Percentiles rank a stretch among this genome's conserved stretches.
These are phyloP conservation scores for Coilia nasus DNA, from an alignment of 2,797 vertebrate species.

Conservation along the genomic window DNA sequence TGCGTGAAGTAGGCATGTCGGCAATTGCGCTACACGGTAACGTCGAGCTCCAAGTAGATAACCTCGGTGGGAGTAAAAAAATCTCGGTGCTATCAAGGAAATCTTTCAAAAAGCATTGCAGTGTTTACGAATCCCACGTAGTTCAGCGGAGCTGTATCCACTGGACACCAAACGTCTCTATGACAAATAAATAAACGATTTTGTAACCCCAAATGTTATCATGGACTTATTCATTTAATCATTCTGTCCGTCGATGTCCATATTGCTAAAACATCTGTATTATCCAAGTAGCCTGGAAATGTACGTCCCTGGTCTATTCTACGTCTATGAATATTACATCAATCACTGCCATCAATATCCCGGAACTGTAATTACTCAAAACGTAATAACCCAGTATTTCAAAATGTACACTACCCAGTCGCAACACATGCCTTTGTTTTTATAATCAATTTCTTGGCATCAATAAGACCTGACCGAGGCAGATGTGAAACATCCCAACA, in stretches of 20 bases:
- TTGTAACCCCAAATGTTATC: conserved; percentile 30
- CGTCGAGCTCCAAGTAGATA: background rate
- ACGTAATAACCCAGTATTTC: conserved; percentile 44
- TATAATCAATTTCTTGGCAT: conserved; percentile 56
- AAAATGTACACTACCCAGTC: conserved; percentile 53
- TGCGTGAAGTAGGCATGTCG: conserved; percentile 80
- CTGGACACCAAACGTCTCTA: conserved; percentile 3
- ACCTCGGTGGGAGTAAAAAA: conserved; percentile 35
- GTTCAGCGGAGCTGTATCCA: background rate
- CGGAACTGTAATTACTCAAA: background rate
- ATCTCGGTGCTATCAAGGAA: conserved; percentile 39
- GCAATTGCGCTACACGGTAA: conserved; percentile 3
- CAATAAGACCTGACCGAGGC: conserved; percentile 50
- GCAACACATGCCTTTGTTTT: conserved; percentile 18
- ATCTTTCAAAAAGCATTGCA: conserved; percentile 47
- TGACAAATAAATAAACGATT: conserved; percentile 25
- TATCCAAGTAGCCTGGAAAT: conserved; percentile 11
- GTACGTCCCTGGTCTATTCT: background rate
- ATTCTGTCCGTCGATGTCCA: conserved; percentile 40
- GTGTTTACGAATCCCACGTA: background rate
- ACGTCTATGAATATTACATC: background rate
- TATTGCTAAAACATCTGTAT: conserved; percentile 40
- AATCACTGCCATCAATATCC: background rate
- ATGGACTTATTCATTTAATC: conserved; percentile 39
- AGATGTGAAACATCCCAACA: conserved; percentile 44